Evolutionary conservation across 2,113 vertebrate species (phyloP), one percentile per base, ranked within the genome.

Genomic region (Megalops atlanticus): DNA sequence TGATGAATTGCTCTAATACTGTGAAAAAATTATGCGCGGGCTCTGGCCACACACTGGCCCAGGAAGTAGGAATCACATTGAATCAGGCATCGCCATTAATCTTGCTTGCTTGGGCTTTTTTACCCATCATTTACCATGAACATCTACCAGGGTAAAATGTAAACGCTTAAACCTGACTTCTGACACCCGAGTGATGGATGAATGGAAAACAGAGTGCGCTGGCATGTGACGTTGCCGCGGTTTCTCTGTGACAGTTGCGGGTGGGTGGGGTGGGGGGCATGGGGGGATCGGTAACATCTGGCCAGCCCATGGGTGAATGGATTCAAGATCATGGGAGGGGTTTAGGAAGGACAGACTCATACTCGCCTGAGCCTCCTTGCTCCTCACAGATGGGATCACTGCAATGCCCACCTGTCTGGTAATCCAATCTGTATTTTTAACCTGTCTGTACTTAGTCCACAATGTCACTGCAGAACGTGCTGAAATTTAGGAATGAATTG

Each of bases 51-150:
- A 85, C 78, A 80, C 54, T 77, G 87, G n/a, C 90, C 80, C 87
- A 89, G 89, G 86, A 95, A 91, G 47, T 85, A 82, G 87, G 79
- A 92, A 80, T 92, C 90, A 88, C 85, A 89, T 58, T 86, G 87
- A 89, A 82, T 88, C 82, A 87, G 74, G 54, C 85, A 79, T 80
- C 74, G 52, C 73, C 81, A 92, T 94, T 93, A 91, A 92, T 93
- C 92, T 91, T 92, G 83, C 79, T 94, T 92, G 91, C 79, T 87
- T 91, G 87, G 84, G 21, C 80, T 91, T 87, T 39, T 87, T 80
- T 86, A 86, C 81, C 82, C 75, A 86, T 47, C 69, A 85, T 81
- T 81, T 85, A 85, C 89, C 85, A 88, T 80, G 78, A 88, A 90
- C 80, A 84, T 88, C 88, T 84, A 43, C 21, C 72, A 3, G 33